Base-by-base conservation (phyloP, 2,113 vertebrate species). In the Apodemus speciosus region DNA sequence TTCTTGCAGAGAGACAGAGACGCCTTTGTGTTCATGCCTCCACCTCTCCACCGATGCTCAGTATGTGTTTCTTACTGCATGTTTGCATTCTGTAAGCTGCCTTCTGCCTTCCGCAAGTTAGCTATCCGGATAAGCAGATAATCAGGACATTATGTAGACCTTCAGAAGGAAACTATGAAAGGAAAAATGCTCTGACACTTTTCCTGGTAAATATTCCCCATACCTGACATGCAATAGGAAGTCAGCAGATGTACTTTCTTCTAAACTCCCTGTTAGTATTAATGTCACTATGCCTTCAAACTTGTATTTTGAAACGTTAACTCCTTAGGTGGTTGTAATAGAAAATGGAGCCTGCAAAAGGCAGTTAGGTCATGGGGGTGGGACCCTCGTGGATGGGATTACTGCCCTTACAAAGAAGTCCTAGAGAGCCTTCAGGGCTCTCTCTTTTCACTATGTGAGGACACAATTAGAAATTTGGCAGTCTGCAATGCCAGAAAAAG, bases 61-160 rank as follows among this genome's bases (percentile, higher is more conserved):
- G 21, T 60, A 14, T 38, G n/a, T 3, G 1, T 30, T 90, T 71
- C 84, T 95, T 40, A 51, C 25, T 68, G 72, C 76, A 88, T 88
- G 30, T 94, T 23, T 73, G 40, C 53, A 32, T 94, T 88, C 88
- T 72, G 76, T 92, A 76, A 94, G 62, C n/a, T 62, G 9, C 15
- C 23, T 68, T 95, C 49, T 85, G 5, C 89, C 56, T 75, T 92
- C 89, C 64, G 4, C 60, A 83, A 75, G 76, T 81, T 90, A 81
- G 32, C 38, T 90, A n/a, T 56, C 43, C 14, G 25, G 15, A n/a
- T 71, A 68, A 87, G 46, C 25, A 80, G 27, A n/a, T 49, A 21
- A 83, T n/a, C 30, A 90, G 27, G 64, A 53, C 11, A 89, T 69
- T 73, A 66, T 49, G 35, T n/a, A 58, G 9, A 68, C 30, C n/a